phyloP scores from a whole-genome alignment of 2,888 invertebrate genomes.

The Orthonevra nobilis region DNA sequence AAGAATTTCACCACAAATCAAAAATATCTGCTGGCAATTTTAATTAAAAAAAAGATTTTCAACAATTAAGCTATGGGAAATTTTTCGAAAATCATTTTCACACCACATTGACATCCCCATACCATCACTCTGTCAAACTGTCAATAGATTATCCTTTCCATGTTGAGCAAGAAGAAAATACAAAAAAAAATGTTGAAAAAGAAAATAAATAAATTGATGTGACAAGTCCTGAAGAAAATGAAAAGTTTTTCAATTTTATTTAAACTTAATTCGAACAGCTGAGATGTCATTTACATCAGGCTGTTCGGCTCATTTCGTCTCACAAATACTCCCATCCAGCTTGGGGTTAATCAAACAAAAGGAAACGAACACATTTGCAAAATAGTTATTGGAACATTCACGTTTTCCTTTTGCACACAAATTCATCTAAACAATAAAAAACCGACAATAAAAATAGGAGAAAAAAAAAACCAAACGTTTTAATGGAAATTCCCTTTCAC shows the following conservation, averaged over 20 bases:
- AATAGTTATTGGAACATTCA: conserved; percentile 63
- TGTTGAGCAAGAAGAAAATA: no score
- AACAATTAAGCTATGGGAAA: conserved; percentile 15
- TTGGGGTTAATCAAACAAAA: conserved; percentile 50
- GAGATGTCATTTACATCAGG: not conserved
- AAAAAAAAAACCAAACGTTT: conserved; percentile 25
- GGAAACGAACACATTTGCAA: conserved; percentile 44
- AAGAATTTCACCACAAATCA: no score
- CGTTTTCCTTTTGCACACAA: conserved; percentile 25
- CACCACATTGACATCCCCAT: conserved; percentile 18
- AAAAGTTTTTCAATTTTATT: not conserved
- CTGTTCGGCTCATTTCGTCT: not conserved
- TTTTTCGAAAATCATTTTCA: conserved; percentile 16
- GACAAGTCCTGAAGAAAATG: not conserved
- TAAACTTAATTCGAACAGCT: not conserved
- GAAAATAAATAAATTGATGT: not conserved
- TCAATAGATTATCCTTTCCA: not conserved
- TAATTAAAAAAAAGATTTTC: not conserved
- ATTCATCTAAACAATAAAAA: conserved; percentile 42
- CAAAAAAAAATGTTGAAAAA: no score
- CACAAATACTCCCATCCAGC: not conserved
- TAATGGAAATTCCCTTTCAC: conserved; percentile 66
- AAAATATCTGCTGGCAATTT: no score
- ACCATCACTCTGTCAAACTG: not conserved
- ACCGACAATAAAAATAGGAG: conserved; percentile 4